Base-by-base conservation (phyloP, 1,140 invertebrate genomes). In the Micrasema minimum region DNA sequence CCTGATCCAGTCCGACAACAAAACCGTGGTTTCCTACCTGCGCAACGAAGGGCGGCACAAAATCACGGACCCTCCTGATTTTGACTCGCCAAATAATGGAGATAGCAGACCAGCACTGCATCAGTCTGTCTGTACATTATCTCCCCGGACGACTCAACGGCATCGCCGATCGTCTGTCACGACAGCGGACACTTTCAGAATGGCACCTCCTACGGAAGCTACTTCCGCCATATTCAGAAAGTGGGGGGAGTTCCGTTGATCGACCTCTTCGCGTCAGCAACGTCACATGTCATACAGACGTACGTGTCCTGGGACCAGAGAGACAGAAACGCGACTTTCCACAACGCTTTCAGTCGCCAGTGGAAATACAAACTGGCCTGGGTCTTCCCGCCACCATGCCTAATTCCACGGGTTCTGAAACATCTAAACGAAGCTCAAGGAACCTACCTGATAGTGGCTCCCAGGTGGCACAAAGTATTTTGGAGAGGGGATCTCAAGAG, bases 301-400 rank as follows among this genome's bases (percentile, higher is more conserved):
- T 35, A 53, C 6, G 23, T 14, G 7, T 22, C 23, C 22, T 23
- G 11, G n/a, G 4, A 35, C 9, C 6, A 2, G 14, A 53, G 16
- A 3, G 77, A 80, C 74, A 70, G 35, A 1, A n/a, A 73, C 48
- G 77, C 78, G 1, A 7, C 67, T 14, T 76, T 77, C 61, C 76
- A 77, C 72, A 76, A 80, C 53, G 79, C 80, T 2, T 80, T 80
- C 75, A 77, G 76, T 61, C 69, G 48, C 26, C 26, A 22, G 2
- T 81, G 80, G 78, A 57, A 75, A 7, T 82, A 61, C 62, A 72
- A 22, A n/a, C 75, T 80, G 31, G 79, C 75, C 9, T 82, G 79
- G 79, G 68, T 80, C 1, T 82, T 82, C 35, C 79, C 80, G 1
- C 79, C 78, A 16, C 79, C 80, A 3, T 78, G 64, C 65, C 75